Percentiles rank a stretch among this genome's conserved stretches.
Evolutionary conservation across 2,888 invertebrate genomes (phyloP).

Genomic region (Empis livida): DNA sequence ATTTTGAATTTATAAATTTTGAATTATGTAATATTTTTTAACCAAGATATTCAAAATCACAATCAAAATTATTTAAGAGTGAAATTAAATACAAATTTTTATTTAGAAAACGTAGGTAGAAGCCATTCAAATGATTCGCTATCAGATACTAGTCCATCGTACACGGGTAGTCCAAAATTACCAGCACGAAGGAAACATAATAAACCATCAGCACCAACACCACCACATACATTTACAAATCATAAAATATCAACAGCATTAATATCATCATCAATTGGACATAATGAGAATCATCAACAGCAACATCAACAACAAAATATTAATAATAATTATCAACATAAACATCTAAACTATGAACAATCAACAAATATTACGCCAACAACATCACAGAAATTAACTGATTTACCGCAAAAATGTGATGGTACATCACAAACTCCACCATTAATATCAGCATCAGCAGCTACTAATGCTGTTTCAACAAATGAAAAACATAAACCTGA

Average conservation of each 20-base stretch:
- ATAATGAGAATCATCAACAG: conserved; percentile 16
- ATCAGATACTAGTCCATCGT: conserved; percentile 55
- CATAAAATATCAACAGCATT: not conserved
- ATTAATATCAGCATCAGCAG: conserved; percentile 4
- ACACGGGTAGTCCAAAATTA: conserved; percentile 59
- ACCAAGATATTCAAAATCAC: too few species aligned
- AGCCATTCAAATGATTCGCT: conserved; percentile 56
- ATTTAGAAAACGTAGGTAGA: conserved; percentile 25
- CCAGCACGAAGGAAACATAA: conserved; percentile 58
- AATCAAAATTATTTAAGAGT: too few species aligned
- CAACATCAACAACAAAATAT: conserved; percentile 16
- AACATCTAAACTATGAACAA: too few species aligned
- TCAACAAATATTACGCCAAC: too few species aligned
- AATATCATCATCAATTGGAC: not conserved
- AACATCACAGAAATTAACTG: too few species aligned
- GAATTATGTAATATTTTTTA: too few species aligned
- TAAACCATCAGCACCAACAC: conserved; percentile 59
- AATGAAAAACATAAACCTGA: conserved; percentile 39
- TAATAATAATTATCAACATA: too few species aligned
- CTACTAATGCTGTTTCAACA: conserved; percentile 18
- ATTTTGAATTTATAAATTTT: too few species aligned
- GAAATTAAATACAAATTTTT: too few species aligned
- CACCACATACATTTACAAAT: conserved; percentile 32
- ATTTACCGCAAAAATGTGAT: conserved; percentile 15
- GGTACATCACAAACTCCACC: conserved; percentile 16